These are phyloP conservation scores for Rhodophaea formosa DNA, from an alignment of 2,888 invertebrate species.

Conservation along the genomic window DNA sequence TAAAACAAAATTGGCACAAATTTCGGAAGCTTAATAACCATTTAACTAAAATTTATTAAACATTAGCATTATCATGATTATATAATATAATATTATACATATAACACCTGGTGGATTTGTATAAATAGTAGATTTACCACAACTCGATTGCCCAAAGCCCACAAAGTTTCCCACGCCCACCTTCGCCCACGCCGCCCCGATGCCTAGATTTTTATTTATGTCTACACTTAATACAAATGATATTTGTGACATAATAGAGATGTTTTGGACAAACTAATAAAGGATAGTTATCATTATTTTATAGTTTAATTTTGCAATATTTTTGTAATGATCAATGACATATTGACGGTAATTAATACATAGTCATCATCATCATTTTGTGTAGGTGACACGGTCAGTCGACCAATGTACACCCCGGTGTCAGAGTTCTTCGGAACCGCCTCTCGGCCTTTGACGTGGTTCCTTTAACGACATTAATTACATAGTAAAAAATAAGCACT, in stretches of 20 bases:
- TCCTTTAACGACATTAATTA: no score
- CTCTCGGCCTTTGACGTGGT: no score
- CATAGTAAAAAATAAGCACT: no score
- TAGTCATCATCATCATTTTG: no score
- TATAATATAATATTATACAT: background rate
- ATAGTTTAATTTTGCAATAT: no score
- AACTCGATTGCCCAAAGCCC: background rate
- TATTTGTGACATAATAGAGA: background rate
- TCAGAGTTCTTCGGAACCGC: no score
- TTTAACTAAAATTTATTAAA: background rate
- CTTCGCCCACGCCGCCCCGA: constrained; percentile 40
- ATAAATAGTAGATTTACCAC: background rate
- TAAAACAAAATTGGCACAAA: background rate
- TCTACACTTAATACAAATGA: background rate
- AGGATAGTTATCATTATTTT: no score
- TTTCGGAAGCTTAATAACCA: background rate
- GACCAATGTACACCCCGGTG: no score
- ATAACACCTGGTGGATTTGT: background rate
- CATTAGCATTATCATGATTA: background rate
- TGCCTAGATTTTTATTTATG: constrained; percentile 17
- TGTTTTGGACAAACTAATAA: background rate
- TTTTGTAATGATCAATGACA: no score
- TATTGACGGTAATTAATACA: no score
- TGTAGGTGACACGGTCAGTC: no score
- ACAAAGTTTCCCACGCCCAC: constrained; percentile 19